A percentile compares a stretch with the other conserved stretches of the same genome.
Conservation (phyloP, 2,113 vertebrate genomes). For the Malurus alboscapulatus region DNA sequence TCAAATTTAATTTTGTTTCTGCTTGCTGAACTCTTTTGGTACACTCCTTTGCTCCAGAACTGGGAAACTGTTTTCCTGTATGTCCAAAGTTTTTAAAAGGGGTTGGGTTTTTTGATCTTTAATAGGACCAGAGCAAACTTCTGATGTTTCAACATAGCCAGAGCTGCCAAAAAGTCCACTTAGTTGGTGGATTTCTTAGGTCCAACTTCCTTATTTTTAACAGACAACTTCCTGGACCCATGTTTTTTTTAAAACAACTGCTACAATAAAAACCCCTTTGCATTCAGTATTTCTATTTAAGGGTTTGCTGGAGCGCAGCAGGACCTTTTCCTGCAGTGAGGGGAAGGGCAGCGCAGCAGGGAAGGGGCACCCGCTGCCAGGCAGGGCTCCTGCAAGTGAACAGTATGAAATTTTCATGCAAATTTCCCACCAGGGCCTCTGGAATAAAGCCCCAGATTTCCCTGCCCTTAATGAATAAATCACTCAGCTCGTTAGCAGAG, state of each 20-base stretch:
- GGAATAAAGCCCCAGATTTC: neutral
- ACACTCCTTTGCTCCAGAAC: neutral
- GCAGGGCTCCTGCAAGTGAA: neutral
- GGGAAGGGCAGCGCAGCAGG: neutral
- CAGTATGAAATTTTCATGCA: conserved; percentile 49
- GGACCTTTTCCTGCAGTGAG: neutral
- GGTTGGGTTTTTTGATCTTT: rapidly evolving
- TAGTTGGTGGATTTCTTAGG: neutral
- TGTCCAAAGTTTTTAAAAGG: neutral
- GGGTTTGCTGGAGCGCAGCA: neutral
- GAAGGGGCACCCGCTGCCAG: neutral
- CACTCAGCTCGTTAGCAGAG: neutral
- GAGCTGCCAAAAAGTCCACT: neutral
- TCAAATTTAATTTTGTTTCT: neutral
- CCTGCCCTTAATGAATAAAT: conserved; percentile 52
- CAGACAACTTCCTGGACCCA: neutral
- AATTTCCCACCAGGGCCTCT: conserved; percentile 26
- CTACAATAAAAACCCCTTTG: rapidly evolving
- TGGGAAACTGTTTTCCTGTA: neutral
- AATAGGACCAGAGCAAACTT: neutral
- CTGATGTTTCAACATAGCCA: neutral
- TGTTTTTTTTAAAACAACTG: neutral
- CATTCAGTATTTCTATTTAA: neutral
- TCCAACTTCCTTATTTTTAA: neutral
- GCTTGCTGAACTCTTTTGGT: neutral